These are phyloP conservation scores for Tetramorium parvispinum DNA, from an alignment of 1,140 invertebrate genomes.

Conservation along the genomic window DNA sequence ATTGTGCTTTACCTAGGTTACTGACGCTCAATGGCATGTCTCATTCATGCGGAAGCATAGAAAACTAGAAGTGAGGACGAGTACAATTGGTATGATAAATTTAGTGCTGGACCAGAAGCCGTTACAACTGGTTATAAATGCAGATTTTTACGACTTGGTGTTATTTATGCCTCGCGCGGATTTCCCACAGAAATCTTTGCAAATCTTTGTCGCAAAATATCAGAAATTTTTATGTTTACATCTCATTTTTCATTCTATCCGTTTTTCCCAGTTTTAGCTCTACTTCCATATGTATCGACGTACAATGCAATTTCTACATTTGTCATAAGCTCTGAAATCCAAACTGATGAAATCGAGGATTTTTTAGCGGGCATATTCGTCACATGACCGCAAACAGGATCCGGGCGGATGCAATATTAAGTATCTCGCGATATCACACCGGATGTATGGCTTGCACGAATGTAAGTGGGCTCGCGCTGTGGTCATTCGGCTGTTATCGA, in stretches of 20 bases:
- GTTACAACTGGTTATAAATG: slow-evolving; percentile 10
- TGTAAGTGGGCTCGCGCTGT: neutral
- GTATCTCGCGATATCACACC: slow-evolving; percentile 40
- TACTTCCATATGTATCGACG: neutral
- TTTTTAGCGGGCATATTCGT: slow-evolving; percentile 2
- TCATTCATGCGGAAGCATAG: slow-evolving; percentile 44
- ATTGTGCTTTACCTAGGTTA: slow-evolving; percentile 26
- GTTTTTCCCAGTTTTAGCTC: neutral
- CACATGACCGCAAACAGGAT: slow-evolving; percentile 41
- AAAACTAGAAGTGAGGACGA: neutral
- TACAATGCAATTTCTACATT: neutral
- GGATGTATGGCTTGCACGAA: slow-evolving; percentile 4
- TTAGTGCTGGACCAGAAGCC: neutral
- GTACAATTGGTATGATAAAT: slow-evolving; percentile 11
- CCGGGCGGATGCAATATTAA: slow-evolving; percentile 51
- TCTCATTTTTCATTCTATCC: neutral
- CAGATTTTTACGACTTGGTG: neutral
- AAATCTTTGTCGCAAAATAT: no score
- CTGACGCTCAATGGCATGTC: neutral
- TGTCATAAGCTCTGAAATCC: no score
- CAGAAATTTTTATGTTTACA: neutral
- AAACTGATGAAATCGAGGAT: neutral
- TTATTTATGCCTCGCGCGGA: neutral
- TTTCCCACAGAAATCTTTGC: neutral
- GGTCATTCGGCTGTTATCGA: neutral